phyloP scores from a whole-genome alignment of 2,888 invertebrate genomes.

The Drosophila meridionalis region DNA sequence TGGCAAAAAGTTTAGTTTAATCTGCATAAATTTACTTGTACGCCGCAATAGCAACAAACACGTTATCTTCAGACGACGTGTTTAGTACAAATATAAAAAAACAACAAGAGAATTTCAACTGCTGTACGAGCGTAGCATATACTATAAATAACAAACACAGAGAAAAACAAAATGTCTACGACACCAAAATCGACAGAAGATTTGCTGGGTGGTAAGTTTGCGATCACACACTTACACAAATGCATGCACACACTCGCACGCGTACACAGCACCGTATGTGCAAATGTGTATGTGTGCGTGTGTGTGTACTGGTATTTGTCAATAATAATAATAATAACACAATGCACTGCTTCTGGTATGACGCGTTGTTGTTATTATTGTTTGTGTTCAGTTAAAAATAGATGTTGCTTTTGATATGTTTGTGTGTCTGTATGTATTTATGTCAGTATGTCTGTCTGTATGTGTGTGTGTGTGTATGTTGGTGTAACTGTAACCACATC shows the following conservation, averaged over 20 bases:
- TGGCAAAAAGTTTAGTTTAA: conserved; percentile 66
- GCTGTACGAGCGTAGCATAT: conserved; percentile 34
- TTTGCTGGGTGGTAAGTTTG: conserved; percentile 85
- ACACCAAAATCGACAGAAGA: conserved; percentile 85
- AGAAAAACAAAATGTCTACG: conserved; percentile 82
- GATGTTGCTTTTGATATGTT: conserved; percentile 48
- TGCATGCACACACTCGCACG: not conserved
- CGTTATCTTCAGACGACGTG: conserved; percentile 71
- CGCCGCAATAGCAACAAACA: conserved; percentile 59
- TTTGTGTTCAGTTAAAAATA: conserved; percentile 58
- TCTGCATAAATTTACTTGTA: conserved; percentile 57
- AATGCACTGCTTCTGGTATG: conserved; percentile 44
- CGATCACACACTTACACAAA: conserved; percentile 35
- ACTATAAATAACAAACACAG: conserved; percentile 35
- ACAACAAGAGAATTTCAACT: conserved; percentile 39
- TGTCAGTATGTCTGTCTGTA: not conserved
- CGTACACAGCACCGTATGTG: conserved; percentile 5
- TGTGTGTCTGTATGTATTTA: conserved; percentile 19
- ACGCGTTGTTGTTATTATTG: conserved; percentile 48
- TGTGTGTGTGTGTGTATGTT: conserved; percentile 10
- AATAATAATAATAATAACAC: conserved; percentile 69
- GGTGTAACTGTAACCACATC: conserved; percentile 39
- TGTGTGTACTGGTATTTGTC: conserved; percentile 46
- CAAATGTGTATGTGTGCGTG: conserved; percentile 19
- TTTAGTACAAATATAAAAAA: conserved; percentile 44